Evolutionary conservation across 1,140 invertebrate genomes (phyloP).

Genomic region (Drosophila jambulina): DNA sequence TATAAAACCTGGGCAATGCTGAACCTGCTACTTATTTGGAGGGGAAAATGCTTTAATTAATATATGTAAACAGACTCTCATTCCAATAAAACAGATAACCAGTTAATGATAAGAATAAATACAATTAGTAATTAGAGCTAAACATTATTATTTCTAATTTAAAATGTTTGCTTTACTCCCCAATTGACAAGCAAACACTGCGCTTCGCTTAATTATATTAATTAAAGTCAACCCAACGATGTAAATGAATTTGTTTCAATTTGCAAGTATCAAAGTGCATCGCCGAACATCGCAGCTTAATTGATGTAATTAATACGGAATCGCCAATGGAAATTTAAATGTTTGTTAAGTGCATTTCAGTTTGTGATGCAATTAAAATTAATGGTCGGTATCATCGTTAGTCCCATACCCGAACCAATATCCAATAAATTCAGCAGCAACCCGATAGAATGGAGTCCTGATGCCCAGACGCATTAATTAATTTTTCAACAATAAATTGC

Average conservation of each 20-base stretch:
- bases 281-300: constrained; percentile 9
- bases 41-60: not conserved
- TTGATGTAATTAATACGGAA: constrained; percentile 55
- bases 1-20: not conserved
- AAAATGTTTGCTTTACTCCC: not conserved
- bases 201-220: not conserved
- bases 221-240: not conserved
- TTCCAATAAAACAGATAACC: too few relatives aligned
- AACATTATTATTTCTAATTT: not conserved
- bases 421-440: constrained; percentile 2
- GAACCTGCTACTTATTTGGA: not conserved
- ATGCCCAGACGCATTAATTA: constrained; percentile 40
- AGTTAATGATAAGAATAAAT: not conserved
- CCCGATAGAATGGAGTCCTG: constrained; percentile 9
- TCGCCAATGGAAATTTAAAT: constrained; percentile 42
- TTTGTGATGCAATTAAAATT: constrained; percentile 56
- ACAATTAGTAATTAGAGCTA: not conserved
- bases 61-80: not conserved
- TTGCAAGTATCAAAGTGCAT: constrained; percentile 21
- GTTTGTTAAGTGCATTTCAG: constrained; percentile 41
- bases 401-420: not conserved
- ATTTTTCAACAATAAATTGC: constrained; percentile 51
- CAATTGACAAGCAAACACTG: not conserved
- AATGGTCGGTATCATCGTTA: constrained; percentile 19
- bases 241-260: constrained; percentile 3